Percentiles rank a stretch among this genome's conserved stretches.
phyloP scores from a whole-genome alignment of 2,113 vertebrate species.

The Chlamydotis undulata region DNA sequence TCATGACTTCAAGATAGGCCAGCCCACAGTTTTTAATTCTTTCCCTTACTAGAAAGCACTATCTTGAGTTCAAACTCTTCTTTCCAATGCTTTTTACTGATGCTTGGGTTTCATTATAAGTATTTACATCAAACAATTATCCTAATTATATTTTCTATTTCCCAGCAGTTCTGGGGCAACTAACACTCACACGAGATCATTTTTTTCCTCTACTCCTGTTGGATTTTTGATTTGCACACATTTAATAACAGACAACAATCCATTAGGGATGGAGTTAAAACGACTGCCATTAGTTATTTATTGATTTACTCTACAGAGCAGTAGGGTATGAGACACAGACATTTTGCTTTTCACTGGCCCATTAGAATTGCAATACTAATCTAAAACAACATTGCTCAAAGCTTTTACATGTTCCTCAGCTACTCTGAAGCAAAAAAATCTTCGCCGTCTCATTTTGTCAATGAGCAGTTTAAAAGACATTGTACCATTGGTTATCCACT shows the following conservation, averaged over 20 bases:
- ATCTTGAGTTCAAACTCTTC: background rate
- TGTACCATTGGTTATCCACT: background rate
- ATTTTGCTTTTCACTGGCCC: background rate
- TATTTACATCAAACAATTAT: background rate
- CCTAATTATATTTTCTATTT: rapidly evolving
- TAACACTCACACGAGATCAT: background rate
- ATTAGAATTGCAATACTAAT: conserved; percentile 10
- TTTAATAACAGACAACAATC: background rate
- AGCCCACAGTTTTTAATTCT: too few relatives aligned
- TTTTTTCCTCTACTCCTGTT: background rate
- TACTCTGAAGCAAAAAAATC: background rate
- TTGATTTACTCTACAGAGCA: conserved; percentile 2
- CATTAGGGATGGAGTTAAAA: background rate
- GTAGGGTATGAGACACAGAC: background rate
- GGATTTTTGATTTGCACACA: background rate
- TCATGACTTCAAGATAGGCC: background rate
- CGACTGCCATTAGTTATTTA: background rate
- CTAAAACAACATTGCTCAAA: background rate
- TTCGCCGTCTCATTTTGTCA: background rate
- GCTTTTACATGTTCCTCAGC: background rate
- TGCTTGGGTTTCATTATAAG: background rate
- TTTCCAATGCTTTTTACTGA: background rate
- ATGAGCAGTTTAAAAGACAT: background rate
- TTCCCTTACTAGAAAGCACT: background rate
- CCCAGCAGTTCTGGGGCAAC: background rate